Evolutionary conservation across 2,113 vertebrate genomes (phyloP).

Genomic region (Sitta europaea): DNA sequence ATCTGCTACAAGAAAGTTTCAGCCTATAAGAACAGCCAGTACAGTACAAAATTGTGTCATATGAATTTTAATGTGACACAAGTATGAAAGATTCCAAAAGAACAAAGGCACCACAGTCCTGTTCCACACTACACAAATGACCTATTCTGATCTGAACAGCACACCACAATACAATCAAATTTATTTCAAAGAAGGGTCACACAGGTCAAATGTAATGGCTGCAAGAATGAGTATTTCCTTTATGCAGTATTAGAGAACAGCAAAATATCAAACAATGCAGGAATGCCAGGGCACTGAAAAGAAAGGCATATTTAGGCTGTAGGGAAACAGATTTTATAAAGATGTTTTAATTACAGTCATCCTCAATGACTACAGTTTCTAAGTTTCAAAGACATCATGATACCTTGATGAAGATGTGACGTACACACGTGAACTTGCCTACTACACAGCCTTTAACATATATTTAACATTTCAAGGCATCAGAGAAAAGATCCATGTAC

Average conservation of each 20-base stretch:
- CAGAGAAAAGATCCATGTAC: not conserved
- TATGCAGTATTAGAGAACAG: not conserved
- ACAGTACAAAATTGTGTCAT: conserved; percentile 31
- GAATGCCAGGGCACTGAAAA: not conserved
- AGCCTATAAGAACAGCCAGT: not conserved
- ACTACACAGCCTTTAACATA: not conserved
- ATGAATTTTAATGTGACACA: conserved; percentile 54
- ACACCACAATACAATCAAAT: conserved; percentile 43
- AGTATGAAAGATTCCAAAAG: conserved; percentile 25
- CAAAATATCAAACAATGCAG: not conserved
- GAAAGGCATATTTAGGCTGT: not conserved
- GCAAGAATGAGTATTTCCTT: conserved; percentile 28
- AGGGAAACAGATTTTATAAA: not conserved
- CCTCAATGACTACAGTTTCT: not conserved
- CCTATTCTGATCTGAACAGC: conserved; percentile 35
- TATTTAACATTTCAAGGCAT: not conserved
- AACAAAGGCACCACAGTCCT: conserved; percentile 21
- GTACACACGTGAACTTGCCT: not conserved
- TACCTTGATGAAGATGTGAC: not conserved
- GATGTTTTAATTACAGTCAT: not conserved
- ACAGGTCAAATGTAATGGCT: conserved; percentile 23
- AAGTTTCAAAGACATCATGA: not conserved
- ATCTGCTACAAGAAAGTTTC: conserved; percentile 22
- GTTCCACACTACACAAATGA: not conserved
- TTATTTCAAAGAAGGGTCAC: conserved; percentile 23